Evolutionary conservation across 2,888 invertebrate species (phyloP), one percentile per base, ranked within the genome.

Genomic region (Theristus sp.): DNA sequence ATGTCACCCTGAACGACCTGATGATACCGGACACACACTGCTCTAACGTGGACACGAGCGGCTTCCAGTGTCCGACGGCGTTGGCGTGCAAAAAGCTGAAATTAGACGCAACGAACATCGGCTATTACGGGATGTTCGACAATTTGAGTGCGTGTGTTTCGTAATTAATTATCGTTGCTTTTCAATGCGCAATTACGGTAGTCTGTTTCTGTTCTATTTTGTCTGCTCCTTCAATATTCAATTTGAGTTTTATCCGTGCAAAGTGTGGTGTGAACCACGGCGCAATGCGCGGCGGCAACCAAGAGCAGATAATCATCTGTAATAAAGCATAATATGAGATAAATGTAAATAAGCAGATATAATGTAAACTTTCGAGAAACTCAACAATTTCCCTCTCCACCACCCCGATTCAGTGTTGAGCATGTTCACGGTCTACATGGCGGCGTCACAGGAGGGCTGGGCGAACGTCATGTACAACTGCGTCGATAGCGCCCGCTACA

Each of bases 391-490:
- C n/a, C n/a, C n/a, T n/a, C n/a, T n/a, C n/a, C n/a, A n/a, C n/a
- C n/a, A n/a, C n/a, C n/a, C n/a, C n/a, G 24, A 64, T 70, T 28
- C 70, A 79, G 78, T 72, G 2, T 75, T 76, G 3, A 96, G 94
- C 76, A 86, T 99, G 67, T 99, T 99, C 76, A 99, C 98, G 1
- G 98, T 99, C 0, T 99, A 99, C 74, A 91, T 99, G 79, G 94
- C 98, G 0, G 91, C 96, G 1, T 94, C 94, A 0, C 98, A 99
- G 76, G 98, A 99, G 79, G 98, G 98, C 55, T 99, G 98, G 98
- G 96, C 96, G 10, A 94, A 94, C 73, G 89, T 99, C 63, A 93
- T 99, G 91, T 98, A 99, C 75, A 82, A 94, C 57, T 90, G 94
- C 1, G 89, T 93, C 63, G 96, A 98, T 78, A 90, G 90, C 58